Evolutionary conservation across 2,797 vertebrate species (phyloP).

Genomic region (Danio albolineatus): DNA sequence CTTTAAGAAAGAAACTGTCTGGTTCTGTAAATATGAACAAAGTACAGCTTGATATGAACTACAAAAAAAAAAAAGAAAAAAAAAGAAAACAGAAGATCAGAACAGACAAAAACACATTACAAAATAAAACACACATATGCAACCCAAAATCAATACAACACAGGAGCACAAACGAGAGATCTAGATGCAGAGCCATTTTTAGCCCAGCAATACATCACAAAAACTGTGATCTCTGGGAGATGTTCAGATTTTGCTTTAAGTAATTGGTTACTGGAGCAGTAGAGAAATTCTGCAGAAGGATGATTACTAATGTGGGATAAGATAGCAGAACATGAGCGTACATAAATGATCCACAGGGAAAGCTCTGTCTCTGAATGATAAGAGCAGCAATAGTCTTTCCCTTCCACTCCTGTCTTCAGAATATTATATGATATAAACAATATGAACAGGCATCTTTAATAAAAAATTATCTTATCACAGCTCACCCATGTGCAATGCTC

Average conservation of each 20-base stretch:
- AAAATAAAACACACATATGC: background rate
- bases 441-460: slow-evolving; percentile 29
- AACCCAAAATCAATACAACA: slow-evolving; percentile 32
- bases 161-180: background rate
- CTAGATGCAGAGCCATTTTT: slow-evolving; percentile 35
- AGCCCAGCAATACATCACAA: slow-evolving; percentile 13
- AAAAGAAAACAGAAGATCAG: background rate
- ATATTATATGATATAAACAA: slow-evolving; percentile 45
- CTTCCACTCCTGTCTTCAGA: slow-evolving; percentile 34
- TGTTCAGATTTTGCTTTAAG: slow-evolving; percentile 28
- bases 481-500: background rate
- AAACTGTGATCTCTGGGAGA: slow-evolving; percentile 6
- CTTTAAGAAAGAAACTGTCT: background rate
- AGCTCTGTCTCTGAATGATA: slow-evolving; percentile 54
- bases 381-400: slow-evolving; percentile 43
- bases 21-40: background rate
- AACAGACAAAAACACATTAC: background rate
- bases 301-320: slow-evolving; percentile 43
- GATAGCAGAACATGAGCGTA: slow-evolving; percentile 46
- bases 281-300: slow-evolving; percentile 38
- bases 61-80: background rate
- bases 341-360: slow-evolving; percentile 56
- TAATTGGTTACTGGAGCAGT: slow-evolving; percentile 44
- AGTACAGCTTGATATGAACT: background rate
- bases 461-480: background rate